Base-by-base conservation (phyloP, 1,140 invertebrate genomes). In the Paraescarpia echinospica region DNA sequence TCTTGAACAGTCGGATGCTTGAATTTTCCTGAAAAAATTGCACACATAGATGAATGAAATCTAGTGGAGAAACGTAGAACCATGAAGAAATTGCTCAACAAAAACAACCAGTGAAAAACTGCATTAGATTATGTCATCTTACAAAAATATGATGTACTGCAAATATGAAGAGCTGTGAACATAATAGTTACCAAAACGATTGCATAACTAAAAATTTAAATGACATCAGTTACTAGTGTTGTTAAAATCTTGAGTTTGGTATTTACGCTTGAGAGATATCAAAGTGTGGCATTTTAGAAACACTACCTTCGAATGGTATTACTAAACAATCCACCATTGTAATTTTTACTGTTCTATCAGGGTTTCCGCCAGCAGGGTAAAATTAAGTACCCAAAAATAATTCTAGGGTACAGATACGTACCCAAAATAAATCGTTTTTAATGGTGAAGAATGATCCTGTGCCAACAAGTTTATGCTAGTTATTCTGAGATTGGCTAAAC, bases 1-100 rank as follows among this genome's bases (percentile, higher is more conserved):
- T 93, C 93, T 77, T 35, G n/a, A 31, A 92, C 91, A 48, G 35
- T 35, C 22, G 91, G 91, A 51, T 92, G 91, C 91, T 92, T 31
- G 91, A 92, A 92, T 92, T 92, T 92, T 22, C 91, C 91, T 92
- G 51, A 59, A 51, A 92, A 59, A 35, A 8, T n/a, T n/a, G n/a
- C 14, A 77, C 59, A 77, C 18, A 51, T 12, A 0, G 6, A 92
- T 41, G 34, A 92, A 51, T 9, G 33, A 92, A 92, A 34, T 12
- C 34, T 59, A 90, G 90, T 31, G 1, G 35, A 34, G n/a, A 90
- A 22, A 90, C 33, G n/a, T n/a, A n/a, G n/a, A n/a, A 31, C 14
- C 14, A 12, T 34, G 34, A 14, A 18, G 18, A 33, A 33, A 89
- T 4, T 34, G 89, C 14, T 5, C 18, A 34, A 5, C n/a, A 6